Conservation (phyloP, 2,797 vertebrate species). For the Mormyrops attenuatus region DNA sequence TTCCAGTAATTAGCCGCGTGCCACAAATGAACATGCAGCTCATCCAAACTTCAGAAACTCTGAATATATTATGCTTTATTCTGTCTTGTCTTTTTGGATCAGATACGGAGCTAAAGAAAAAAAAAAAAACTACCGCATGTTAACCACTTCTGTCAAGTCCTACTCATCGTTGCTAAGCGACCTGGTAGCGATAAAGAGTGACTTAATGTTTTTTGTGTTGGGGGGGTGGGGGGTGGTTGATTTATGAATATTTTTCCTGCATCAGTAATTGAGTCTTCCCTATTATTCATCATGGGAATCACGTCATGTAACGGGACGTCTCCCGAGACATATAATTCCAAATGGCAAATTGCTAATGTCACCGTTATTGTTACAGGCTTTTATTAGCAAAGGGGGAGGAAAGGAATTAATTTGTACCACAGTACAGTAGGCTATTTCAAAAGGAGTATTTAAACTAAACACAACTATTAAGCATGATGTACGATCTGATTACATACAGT, state of each 20-base stretch:
- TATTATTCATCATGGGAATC: neutral
- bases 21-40: neutral
- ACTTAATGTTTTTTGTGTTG: slow-evolving; percentile 24
- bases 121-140: neutral
- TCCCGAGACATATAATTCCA: neutral
- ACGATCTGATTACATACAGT: neutral
- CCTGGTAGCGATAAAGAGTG: slow-evolving; percentile 16
- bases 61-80: neutral
- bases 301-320: neutral
- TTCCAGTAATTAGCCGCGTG: neutral
- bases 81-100: neutral
- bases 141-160: slow-evolving; percentile 21
- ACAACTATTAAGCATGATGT: neutral
- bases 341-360: neutral
- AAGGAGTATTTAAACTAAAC: neutral
- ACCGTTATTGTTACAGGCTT: neutral
- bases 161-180: slow-evolving; percentile 36
- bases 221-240: neutral
- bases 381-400: neutral
- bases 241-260: slow-evolving; percentile 29
- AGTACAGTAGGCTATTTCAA: neutral
- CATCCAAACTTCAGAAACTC: neutral
- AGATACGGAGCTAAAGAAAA: neutral
- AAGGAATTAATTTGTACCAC: neutral
- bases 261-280: neutral